Evolutionary conservation across 1,140 invertebrate species (phyloP), one percentile per base, ranked within the genome.

Genomic region (Brachystomella parvula): DNA sequence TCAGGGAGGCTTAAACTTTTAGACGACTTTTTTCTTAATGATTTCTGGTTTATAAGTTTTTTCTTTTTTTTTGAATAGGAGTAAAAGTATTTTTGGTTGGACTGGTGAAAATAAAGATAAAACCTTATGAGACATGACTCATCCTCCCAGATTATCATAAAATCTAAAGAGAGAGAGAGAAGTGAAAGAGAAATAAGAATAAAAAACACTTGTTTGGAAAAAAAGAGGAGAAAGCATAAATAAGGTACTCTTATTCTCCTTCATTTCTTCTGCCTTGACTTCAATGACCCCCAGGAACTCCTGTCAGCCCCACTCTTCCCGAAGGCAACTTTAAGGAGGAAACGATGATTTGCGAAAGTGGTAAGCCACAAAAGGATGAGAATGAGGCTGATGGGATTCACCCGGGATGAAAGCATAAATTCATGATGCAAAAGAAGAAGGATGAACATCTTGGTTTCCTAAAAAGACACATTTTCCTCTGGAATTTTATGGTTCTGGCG

Each of bases 161-260:
- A 53, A 53, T 53, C 49, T 24, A 53, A 53, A 24, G 12, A 53
- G 49, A 24, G 24, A 26, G 24, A 53, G 9, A 17, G 21, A 9
- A 15, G 49, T 6, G n/a, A n/a, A n/a, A n/a, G 24, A 24, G 24
- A 53, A 53, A 26, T 53, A 53, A 53, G 24, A 19, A 53, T 53
- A 53, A 53, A 53, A 53, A 53, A 53, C 49, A 53, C 49, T 53
- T 53, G 49, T 53, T 53, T 53, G 24, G 49, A 53, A 53, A 53
- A 53, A 39, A n/a, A n/a, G n/a, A 39, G 35, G 19, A 53, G 49
- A 53, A 6, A 24, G 15, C 9, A 26, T 53, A 53, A 53, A 53
- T 53, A 53, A 53, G 49, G 49, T 53, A 24, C 12, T 17, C 12
- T 15, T 53, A 53, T 53, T 53, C 21, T 15, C n/a, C 6, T 19